Percentiles rank a stretch among this genome's conserved stretches.
These are phyloP conservation scores for Coecobrya sp. DNA, from an alignment of 2,888 invertebrate species.

Conservation along the genomic window DNA sequence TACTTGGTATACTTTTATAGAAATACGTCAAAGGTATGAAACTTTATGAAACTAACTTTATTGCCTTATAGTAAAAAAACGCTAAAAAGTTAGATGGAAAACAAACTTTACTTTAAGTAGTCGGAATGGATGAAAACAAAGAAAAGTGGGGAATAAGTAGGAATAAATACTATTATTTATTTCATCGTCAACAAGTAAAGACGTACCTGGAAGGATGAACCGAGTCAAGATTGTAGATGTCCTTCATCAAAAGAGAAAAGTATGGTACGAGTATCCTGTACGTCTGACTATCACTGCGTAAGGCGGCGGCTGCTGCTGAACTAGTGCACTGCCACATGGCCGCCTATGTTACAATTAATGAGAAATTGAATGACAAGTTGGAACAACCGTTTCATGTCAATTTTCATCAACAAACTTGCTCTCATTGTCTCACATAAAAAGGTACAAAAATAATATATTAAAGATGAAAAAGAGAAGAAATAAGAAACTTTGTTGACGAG, in stretches of 20 bases:
- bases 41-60: not conserved
- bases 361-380: conserved; percentile 75
- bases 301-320: conserved; percentile 92
- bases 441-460: not conserved
- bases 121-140: not conserved
- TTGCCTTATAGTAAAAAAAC: not conserved
- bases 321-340: conserved; percentile 92
- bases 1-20: not conserved
- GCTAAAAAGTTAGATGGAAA: not conserved
- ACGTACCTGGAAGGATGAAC: conserved; percentile 89
- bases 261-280: conserved; percentile 91
- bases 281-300: conserved; percentile 87
- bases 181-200: conserved; percentile 30
- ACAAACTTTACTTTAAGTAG: not conserved
- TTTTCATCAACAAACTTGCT: conserved; percentile 66
- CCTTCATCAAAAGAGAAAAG: conserved; percentile 96
- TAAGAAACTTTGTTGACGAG: conserved; percentile 9
- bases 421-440: conserved; percentile 56
- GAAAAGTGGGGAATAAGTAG: not conserved
- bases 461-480: conserved; percentile 57
- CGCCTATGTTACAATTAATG: conserved; percentile 88
- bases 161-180: not conserved
- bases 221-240: conserved; percentile 90
- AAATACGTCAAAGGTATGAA: too few relatives aligned
- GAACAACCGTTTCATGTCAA: conserved; percentile 70